Conservation (phyloP, 2,113 vertebrate genomes). For the Cryptotis parvus region DNA sequence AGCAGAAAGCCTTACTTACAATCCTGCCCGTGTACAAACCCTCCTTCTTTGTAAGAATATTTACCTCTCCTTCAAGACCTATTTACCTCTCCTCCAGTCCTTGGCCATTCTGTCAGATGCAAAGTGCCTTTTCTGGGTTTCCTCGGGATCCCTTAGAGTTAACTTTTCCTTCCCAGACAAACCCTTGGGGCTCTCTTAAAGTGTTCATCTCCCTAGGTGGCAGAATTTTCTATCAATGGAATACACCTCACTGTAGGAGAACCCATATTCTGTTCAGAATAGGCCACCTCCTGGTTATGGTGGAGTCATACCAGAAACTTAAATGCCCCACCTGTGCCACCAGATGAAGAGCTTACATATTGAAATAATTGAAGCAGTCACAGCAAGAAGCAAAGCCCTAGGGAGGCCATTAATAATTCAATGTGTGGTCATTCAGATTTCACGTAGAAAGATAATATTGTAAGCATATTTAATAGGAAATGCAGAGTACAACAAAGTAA, state of each 20-base stretch:
- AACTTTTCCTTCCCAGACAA: constrained; percentile 9
- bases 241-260: not conserved
- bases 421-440: constrained; percentile 28
- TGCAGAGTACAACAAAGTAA: constrained; percentile 28
- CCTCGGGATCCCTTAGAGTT: not conserved
- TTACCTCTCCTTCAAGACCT: constrained; percentile 43
- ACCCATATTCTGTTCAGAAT: constrained; percentile 30
- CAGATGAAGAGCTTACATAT: constrained; percentile 60
- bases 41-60: not conserved
- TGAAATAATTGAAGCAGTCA: constrained; percentile 55
- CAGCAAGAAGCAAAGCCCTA: constrained; percentile 63
- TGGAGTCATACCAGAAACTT: constrained; percentile 18
- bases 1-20: not conserved
- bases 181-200: constrained; percentile 5
- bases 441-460: constrained; percentile 47
- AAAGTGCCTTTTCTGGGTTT: not conserved
- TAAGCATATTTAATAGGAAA: constrained; percentile 54
- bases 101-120: constrained; percentile 1
- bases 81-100: too few relatives aligned
- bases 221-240: not conserved
- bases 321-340: not conserved
- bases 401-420: constrained; percentile 67
- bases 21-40: not conserved
- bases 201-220: not conserved
- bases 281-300: not conserved